A percentile compares a stretch with the other conserved stretches of the same genome.
phyloP scores from a whole-genome alignment of 1,140 invertebrate genomes.

The Atta cephalotes region DNA sequence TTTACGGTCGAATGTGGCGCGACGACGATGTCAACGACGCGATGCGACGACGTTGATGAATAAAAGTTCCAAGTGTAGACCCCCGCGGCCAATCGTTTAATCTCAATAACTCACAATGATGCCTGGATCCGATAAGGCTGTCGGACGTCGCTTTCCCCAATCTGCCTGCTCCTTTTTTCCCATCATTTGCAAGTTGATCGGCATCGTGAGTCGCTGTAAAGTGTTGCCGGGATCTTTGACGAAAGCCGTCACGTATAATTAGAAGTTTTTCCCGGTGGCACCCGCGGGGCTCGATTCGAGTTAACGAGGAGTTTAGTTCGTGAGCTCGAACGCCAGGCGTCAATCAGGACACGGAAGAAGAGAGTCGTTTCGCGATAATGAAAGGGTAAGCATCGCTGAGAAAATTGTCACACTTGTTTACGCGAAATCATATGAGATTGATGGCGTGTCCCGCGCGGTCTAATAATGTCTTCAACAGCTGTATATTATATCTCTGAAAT shows the following conservation, averaged over 20 bases:
- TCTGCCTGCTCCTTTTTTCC: constrained; percentile 16
- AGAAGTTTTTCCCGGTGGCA: constrained; percentile 58
- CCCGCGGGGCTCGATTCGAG: constrained; percentile 66
- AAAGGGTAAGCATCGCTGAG: constrained; percentile 59
- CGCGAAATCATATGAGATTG: constrained; percentile 49
- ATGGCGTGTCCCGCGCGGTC: constrained; percentile 26
- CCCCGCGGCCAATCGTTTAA: constrained; percentile 71
- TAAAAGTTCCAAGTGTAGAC: constrained; percentile 60
- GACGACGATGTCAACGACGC: constrained; percentile 71
- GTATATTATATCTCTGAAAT: too few relatives aligned
- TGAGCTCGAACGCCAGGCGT: constrained; percentile 23
- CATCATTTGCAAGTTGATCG: constrained; percentile 73
- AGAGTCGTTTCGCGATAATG: constrained; percentile 64
- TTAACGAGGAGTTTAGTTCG: constrained; percentile 44
- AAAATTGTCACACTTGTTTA: constrained; percentile 49
- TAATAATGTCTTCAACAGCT: too few relatives aligned
- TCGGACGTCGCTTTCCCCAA: constrained; percentile 42
- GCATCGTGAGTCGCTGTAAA: constrained; percentile 21
- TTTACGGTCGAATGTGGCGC: constrained; percentile 64
- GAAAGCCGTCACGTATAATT: constrained; percentile 67
- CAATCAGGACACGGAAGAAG: constrained; percentile 60
- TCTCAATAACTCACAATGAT: constrained; percentile 75
- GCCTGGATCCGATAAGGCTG: constrained; percentile 61
- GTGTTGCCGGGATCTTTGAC: constrained; percentile 60
- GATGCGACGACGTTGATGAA: constrained; percentile 66